phyloP scores from a whole-genome alignment of 2,888 invertebrate genomes.

The Eupithecia exiguata region DNA sequence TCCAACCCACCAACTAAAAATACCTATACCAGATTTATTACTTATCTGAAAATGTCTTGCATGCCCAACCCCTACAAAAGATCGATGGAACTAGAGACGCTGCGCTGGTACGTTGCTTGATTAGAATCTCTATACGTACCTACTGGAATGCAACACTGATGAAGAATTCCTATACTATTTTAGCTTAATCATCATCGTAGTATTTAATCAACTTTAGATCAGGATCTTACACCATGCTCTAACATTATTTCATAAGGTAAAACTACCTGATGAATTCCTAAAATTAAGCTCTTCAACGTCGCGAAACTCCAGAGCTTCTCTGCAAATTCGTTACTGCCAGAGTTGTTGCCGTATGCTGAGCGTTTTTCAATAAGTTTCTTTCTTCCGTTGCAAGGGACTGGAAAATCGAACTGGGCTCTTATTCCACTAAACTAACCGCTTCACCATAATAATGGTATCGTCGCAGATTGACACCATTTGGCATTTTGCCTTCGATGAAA shows the following conservation, averaged over 20 bases:
- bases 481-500: no score
- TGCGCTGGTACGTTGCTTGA: background rate
- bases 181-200: background rate
- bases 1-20: constrained; percentile 3
- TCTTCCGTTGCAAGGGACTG: background rate
- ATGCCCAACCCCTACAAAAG: background rate
- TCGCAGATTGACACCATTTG: no score
- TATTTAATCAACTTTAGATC: background rate
- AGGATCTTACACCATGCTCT: background rate
- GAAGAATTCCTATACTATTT: background rate
- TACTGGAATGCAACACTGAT: constrained; percentile 1
- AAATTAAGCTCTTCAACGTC: background rate
- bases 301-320: background rate
- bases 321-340: background rate
- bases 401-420: background rate
- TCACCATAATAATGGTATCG: no score
- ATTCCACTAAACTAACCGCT: no score
- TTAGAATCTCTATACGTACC: background rate
- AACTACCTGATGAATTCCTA: background rate
- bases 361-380: background rate
- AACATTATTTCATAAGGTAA: background rate
- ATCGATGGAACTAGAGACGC: background rate
- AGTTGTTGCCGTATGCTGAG: background rate
- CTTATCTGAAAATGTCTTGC: constrained; percentile 5
- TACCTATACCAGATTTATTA: background rate